Evolutionary conservation across 2,888 invertebrate species (phyloP), one percentile per base, ranked within the genome.

Genomic region (Palloptera scutellata): DNA sequence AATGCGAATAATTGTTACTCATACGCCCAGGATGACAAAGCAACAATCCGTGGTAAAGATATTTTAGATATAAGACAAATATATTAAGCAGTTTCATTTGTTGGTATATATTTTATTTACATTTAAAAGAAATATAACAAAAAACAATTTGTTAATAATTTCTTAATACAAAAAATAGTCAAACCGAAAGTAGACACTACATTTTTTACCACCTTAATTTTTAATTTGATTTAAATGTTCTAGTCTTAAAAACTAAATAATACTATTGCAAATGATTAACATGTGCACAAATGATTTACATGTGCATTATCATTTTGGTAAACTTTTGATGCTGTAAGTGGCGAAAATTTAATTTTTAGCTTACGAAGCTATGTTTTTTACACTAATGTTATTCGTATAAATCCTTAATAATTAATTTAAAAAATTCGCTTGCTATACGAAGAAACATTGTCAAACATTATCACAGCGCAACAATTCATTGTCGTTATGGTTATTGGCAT

Each of bases 401-500:
- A 30, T 4, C 30, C 30, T 30, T 30, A 30, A 30, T 30, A 4
- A 30, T 30, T 30, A 30, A 4, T 55, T 40, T 41, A 52, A 30
- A 53, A 17, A 53, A 11, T 48, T n/a, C 12, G 4, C 19, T 4
- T 11, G 30, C 30, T 30, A 30, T 30, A 30, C 30, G 30, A 30
- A 30, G 6, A 30, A 30, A 30, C 3, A 53, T 57, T 62, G 54
- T 73, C 64, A 74, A 65, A 72, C 79, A 76, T 72, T 81, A 82
- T 81, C 82, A 81, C 81, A 82, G 79, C 76, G 76, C 72, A 81
- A 68, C 73, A 81, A 51, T 52, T 74, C 74, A 48, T 72, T 71
- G 48, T 82, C 75, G 61, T 73, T 75, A 66, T 61, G 61, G 45
- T 41, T 67, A 60, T 73, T 77, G 61, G 78, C 76, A 72, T 81